A percentile compares a stretch with the other conserved stretches of the same genome.
Conservation (phyloP, 1,140 invertebrate species). For the Phymorhynchus buccinoides region DNA sequence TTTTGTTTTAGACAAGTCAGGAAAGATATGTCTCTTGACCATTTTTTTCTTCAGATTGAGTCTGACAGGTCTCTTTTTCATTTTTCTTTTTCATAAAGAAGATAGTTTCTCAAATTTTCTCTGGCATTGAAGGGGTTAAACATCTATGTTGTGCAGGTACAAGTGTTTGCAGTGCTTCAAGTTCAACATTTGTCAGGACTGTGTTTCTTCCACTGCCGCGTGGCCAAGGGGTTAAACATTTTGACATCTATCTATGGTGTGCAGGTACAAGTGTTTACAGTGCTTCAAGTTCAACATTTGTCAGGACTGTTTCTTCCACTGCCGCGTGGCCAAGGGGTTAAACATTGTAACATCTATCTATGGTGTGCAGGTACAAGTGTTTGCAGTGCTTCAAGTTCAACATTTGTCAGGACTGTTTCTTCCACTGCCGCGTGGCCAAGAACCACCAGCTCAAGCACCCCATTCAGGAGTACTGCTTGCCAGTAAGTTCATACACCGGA, state of each 20-base stretch:
- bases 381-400: constrained; percentile 99
- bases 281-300: constrained; percentile 99
- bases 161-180: constrained; percentile 99
- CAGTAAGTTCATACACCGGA: no score
- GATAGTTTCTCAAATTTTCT: no score
- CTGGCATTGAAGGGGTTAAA: no score
- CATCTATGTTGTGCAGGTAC: constrained; percentile 81
- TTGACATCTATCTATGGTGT: constrained; percentile 16
- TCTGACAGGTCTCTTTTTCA: no score
- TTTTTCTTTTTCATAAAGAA: no score
- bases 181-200: constrained; percentile 99
- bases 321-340: constrained; percentile 92
- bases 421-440: constrained; percentile 94
- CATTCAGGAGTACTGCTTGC: constrained; percentile 99
- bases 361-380: constrained; percentile 88
- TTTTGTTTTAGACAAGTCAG: no score
- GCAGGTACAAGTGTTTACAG: constrained; percentile 95
- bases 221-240: no score
- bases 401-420: constrained; percentile 99
- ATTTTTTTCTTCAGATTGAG: no score
- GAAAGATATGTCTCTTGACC: no score
- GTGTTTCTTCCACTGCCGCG: constrained; percentile 95
- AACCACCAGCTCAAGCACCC: constrained; percentile 98
- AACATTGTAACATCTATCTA: background rate
- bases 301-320: constrained; percentile 98